These are phyloP conservation scores for Asbolus verrucosus DNA, from an alignment of 1,140 invertebrate species.

Conservation along the genomic window DNA sequence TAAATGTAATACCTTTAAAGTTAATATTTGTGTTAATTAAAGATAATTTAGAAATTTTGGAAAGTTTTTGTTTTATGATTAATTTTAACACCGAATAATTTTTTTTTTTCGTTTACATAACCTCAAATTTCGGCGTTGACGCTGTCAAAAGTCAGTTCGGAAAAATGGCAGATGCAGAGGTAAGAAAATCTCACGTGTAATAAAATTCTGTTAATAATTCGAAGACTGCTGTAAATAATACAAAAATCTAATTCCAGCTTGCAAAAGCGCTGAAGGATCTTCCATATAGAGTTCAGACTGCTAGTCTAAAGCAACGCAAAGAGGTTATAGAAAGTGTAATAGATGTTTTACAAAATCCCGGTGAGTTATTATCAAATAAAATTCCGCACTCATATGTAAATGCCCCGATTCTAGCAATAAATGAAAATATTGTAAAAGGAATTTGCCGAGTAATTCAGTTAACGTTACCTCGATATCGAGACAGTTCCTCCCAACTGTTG, in stretches of 20 bases:
- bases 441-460: conserved; percentile 80
- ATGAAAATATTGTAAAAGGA: conserved; percentile 81
- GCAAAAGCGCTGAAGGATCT: conserved; percentile 83
- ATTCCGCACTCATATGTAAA: conserved; percentile 25
- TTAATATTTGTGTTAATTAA: too few relatives aligned
- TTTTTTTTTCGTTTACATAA: too few relatives aligned
- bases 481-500: conserved; percentile 80
- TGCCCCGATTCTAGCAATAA: conserved; percentile 74
- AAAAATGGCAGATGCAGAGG: conserved; percentile 48
- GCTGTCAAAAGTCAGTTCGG: conserved; percentile 23
- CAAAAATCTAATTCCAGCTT: conserved; percentile 69
- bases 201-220: not conserved
- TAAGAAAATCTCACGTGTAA: conserved; percentile 23
- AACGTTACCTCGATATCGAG: conserved; percentile 82
- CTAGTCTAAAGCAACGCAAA: conserved; percentile 80
- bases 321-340: conserved; percentile 78
- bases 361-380: conserved; percentile 66
- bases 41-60: too few relatives aligned
- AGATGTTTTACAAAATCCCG: conserved; percentile 78
- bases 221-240: not conserved
- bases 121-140: conserved; percentile 29
- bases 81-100: too few relatives aligned
- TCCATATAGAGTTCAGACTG: conserved; percentile 81
- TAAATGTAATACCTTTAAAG: too few relatives aligned
- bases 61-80: not conserved